phyloP scores from a whole-genome alignment of 2,797 vertebrate genomes.

The Hipposideros larvatus region DNA sequence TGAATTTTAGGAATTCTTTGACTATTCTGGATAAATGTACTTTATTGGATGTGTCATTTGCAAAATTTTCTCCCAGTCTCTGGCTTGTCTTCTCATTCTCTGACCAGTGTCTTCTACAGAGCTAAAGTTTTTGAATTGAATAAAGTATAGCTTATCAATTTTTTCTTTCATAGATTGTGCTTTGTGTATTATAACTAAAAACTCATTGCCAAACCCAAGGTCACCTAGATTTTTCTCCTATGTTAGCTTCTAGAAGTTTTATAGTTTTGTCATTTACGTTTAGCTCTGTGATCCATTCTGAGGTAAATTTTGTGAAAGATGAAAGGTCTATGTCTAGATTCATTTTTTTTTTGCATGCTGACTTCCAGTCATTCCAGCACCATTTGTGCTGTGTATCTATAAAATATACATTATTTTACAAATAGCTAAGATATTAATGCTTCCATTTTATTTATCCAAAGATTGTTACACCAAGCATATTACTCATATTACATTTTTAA shows the following conservation, averaged over 20 bases:
- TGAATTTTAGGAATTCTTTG: background rate
- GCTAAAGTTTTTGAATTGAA: background rate
- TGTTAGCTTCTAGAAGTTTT: background rate
- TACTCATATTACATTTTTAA: conserved; percentile 58
- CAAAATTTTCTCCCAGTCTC: background rate
- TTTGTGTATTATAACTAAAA: conserved; percentile 28
- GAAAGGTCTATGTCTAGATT: background rate
- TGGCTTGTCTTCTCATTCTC: background rate
- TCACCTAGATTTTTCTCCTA: background rate
- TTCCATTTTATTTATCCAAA: background rate
- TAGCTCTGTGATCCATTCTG: background rate
- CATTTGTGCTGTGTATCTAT: background rate
- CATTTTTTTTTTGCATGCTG: background rate
- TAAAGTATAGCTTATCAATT: background rate
- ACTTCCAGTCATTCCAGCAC: background rate
- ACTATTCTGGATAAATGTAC: background rate
- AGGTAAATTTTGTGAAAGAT: background rate
- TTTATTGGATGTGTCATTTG: background rate
- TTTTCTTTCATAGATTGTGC: background rate
- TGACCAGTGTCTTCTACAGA: background rate
- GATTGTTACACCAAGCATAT: conserved; percentile 10
- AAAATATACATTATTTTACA: background rate
- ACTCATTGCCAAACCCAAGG: background rate
- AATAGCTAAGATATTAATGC: background rate
- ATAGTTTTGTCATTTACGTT: background rate